Conservation (phyloP, 2,888 invertebrate genomes). For the Cerceris ruficornis region DNA sequence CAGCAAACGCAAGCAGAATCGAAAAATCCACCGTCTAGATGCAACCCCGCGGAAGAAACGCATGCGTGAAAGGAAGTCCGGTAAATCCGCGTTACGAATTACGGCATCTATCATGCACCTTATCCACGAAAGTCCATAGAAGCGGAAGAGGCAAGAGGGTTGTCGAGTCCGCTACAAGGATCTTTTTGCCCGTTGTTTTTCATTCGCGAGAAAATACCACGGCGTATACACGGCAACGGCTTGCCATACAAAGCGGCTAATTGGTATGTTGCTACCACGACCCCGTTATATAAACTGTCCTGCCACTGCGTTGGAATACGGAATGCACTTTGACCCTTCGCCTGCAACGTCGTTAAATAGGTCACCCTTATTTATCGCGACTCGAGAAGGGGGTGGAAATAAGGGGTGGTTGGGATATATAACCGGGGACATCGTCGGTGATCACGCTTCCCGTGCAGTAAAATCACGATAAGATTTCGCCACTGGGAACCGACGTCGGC, state of each 20-base stretch:
- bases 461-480: conserved; percentile 44
- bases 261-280: conserved; percentile 73
- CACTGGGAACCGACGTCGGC: not conserved
- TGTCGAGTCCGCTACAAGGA: conserved; percentile 10
- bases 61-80: not conserved
- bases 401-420: conserved; percentile 18
- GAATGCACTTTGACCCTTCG: conserved; percentile 67
- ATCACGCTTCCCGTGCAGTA: conserved; percentile 20
- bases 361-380: conserved; percentile 67
- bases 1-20: not conserved
- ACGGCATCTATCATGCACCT: conserved; percentile 17
- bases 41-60: not conserved
- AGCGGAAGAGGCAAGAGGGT: not conserved
- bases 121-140: not conserved
- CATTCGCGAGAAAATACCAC: conserved; percentile 31
- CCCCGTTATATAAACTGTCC: conserved; percentile 69
- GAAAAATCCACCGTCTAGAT: not conserved
- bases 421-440: conserved; percentile 35
- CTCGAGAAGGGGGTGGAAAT: conserved; percentile 11
- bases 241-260: conserved; percentile 72
- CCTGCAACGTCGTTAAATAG: conserved; percentile 52
- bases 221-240: conserved; percentile 38
- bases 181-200: conserved; percentile 49
- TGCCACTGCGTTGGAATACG: conserved; percentile 69
- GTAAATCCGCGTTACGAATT: conserved; percentile 24